Base-by-base conservation (phyloP, 2,797 vertebrate species). In the Synaphobranchus kaupii region DNA sequence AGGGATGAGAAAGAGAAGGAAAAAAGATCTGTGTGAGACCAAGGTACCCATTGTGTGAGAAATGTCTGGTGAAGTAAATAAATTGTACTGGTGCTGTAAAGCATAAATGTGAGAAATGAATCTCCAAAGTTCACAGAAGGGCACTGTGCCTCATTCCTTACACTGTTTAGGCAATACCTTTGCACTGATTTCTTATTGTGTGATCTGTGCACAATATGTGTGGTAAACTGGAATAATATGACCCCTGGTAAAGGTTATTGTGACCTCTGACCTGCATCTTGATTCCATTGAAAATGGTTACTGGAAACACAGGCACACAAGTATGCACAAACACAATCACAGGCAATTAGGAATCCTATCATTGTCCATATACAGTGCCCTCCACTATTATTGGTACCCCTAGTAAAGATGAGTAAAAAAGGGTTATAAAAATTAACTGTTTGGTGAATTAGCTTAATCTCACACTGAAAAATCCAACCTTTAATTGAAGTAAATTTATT, bases 11-110 rank as follows among this genome's bases (percentile, higher is more conserved):
- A 78, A 0, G 31, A 13, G 31, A 47, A 44, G 39, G 73, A 47
- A 78, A 80, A 48, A 9, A 48, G 76, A 80, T 80, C 76, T 48
- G 76, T 80, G 76, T 80, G 76, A 80, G 76, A 80, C 44, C 22
- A 48, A 25, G 7, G 17, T 50, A 8, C 7, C 44, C 44, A 80
- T 80, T 80, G 76, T 80, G 39, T 80, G 76, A 80, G 39, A 25
- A 80, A 25, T 13, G 22, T 28, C 76, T 10, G 22, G 20, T 10
- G 25, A 50, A 76, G 73, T 44, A 76, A 48, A 34, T n/a, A 80
- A 50, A 80, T 80, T 48, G 76, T 80, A 80, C 39, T 48, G 22
- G 22, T 80, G 76, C n/a, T 44, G 73, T 22, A 80, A 22, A n/a
- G 76, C 44, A 47, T 44, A 50, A 48, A 48, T 34, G 15, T 76